These are phyloP conservation scores for Zaprionus lineosus DNA, from an alignment of 2,888 invertebrate genomes.

Conservation along the genomic window DNA sequence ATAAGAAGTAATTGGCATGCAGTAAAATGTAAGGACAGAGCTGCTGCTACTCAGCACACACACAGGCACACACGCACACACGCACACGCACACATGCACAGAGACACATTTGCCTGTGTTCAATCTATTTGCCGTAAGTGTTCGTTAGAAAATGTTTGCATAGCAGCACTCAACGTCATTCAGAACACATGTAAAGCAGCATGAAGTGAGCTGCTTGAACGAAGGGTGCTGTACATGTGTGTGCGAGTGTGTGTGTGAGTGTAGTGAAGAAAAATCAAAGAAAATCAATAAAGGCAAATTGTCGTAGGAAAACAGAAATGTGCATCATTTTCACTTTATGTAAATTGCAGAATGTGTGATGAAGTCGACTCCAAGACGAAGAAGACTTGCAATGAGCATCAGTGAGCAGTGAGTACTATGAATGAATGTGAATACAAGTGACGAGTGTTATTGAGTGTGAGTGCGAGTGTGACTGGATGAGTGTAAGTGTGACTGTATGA, in stretches of 20 bases:
- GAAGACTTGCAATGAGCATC: slow-evolving; percentile 27
- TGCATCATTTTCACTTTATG: slow-evolving; percentile 78
- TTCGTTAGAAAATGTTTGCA: slow-evolving; percentile 77
- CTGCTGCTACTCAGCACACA: slow-evolving; percentile 16
- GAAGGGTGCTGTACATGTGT: slow-evolving; percentile 29
- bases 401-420: slow-evolving; percentile 26
- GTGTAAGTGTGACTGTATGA: too few relatives aligned
- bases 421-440: slow-evolving; percentile 31
- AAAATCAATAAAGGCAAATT: slow-evolving; percentile 76
- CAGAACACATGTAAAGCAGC: slow-evolving; percentile 69
- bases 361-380: slow-evolving; percentile 49
- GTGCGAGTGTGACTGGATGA: too few relatives aligned
- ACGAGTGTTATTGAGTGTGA: too few relatives aligned
- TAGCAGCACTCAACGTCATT: slow-evolving; percentile 75
- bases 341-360: slow-evolving; percentile 73
- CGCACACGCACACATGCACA: not conserved
- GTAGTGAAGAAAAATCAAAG: slow-evolving; percentile 64
- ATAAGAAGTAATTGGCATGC: slow-evolving; percentile 70
- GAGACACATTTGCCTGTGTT: slow-evolving; percentile 35
- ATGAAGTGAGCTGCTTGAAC: slow-evolving; percentile 45
- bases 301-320: slow-evolving; percentile 72
- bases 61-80: slow-evolving; percentile 15
- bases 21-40: slow-evolving; percentile 50
- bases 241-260: slow-evolving; percentile 17
- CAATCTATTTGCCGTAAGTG: slow-evolving; percentile 74